These are phyloP conservation scores for Cossypha caffra DNA, from an alignment of 2,797 vertebrate species.

Conservation along the genomic window DNA sequence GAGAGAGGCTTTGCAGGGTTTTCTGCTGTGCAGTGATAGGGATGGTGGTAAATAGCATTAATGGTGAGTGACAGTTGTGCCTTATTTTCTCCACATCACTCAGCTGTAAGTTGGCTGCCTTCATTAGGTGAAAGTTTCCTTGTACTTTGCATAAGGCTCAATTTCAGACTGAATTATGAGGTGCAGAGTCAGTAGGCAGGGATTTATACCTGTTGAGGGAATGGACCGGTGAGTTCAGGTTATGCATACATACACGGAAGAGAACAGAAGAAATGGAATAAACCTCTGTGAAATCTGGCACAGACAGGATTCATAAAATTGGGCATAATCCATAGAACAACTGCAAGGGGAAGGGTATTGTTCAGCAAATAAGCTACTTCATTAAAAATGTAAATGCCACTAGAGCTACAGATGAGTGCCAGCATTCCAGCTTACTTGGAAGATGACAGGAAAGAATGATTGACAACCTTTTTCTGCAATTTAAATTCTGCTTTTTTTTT, in stretches of 20 bases:
- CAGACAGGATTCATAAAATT: background rate
- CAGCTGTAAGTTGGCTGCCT: background rate
- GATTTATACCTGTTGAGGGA: background rate
- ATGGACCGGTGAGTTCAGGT: background rate
- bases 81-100: slow-evolving; percentile 4
- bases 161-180: background rate
- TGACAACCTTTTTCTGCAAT: background rate
- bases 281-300: background rate
- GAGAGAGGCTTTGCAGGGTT: background rate
- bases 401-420: background rate
- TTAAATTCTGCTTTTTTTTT: background rate
- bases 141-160: background rate
- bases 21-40: background rate
- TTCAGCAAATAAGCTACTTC: slow-evolving; percentile 39
- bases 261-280: background rate
- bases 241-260: background rate
- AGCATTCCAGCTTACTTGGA: background rate
- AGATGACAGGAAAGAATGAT: slow-evolving; percentile 15
- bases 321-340: background rate
- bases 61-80: slow-evolving; percentile 14
- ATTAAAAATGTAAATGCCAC: slow-evolving; percentile 52
- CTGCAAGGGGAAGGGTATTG: background rate
- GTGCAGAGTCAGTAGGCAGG: background rate
- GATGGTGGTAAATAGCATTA: slow-evolving; percentile 17
- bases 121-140: background rate